Base-by-base conservation (phyloP, 2,888 invertebrate genomes). In the Hirtodrosophila duncani region DNA sequence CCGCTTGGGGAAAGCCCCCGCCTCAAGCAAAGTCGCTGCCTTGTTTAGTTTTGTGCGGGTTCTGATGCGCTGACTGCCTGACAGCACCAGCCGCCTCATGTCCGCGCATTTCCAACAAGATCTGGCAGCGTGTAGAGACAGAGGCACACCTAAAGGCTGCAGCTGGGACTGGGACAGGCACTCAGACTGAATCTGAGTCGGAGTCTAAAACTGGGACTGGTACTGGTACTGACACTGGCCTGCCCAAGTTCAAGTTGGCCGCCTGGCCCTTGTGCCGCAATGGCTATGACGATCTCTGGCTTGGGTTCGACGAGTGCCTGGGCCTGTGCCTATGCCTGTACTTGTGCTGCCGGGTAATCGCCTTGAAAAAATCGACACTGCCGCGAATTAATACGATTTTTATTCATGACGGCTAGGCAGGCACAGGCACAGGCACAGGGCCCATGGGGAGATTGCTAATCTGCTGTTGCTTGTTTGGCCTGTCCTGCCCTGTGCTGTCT, bases 341-440 rank as follows among this genome's bases (percentile, higher is more conserved):
- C 66, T 66, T 63, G 62, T 38, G 53, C 9, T 9, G 9, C 23
- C 9, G 13, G 7, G 6, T 9, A 53, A 45, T 36, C 17, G 30
- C 17, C 30, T 16, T 41, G 29, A 48, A 36, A 48, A 60, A 42
- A 70, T 70, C 57, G 77, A 67, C 67, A 67, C 50, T 62, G 67
- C 29, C 63, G 61, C 63, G 44, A 80, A 79, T 77, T 72, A 82
- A 81, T 81, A 69, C 82, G 77, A 77, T 67, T 79, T 75, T 78
- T 77, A 81, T 77, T 79, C 77, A 77, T 77, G 79, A 65, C 81
- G 46, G 39, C 30, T 29, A 13, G 38, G 30, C 24, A 38, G 18
- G 11, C 31, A 29, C 61, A 27, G 58, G 27, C 27, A 34, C 11
- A 49, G 53, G 65, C 27, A 21, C 29, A 34, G 51, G 56, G 59